phyloP scores from a whole-genome alignment of 2,113 vertebrate genomes.

The Dipodomys merriami region DNA sequence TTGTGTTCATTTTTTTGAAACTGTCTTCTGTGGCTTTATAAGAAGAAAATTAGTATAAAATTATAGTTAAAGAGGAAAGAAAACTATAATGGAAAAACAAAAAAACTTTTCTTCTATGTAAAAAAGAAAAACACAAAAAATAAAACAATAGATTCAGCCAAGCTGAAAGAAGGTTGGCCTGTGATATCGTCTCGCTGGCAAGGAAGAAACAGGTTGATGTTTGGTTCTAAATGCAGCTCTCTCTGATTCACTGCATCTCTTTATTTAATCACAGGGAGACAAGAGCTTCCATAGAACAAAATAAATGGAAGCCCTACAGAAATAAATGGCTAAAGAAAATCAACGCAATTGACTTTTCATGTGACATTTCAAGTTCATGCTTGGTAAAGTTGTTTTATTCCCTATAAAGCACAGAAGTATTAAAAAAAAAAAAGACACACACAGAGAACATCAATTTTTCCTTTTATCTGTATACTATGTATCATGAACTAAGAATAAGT shows the following conservation, averaged over 20 bases:
- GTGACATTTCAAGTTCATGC: background rate
- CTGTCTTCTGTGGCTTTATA: background rate
- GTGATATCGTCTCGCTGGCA: background rate
- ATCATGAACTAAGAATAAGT: constrained; percentile 5
- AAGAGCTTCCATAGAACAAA: background rate
- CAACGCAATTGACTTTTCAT: background rate
- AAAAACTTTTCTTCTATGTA: background rate
- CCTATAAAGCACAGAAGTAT: background rate
- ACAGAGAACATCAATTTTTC: background rate
- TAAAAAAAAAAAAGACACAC: background rate
- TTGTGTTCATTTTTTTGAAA: constrained; percentile 28
- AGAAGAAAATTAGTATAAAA: too few species aligned
- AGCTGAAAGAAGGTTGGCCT: constrained; percentile 18
- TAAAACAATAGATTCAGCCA: background rate
- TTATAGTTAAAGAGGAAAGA: too few species aligned
- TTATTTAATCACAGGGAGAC: background rate
- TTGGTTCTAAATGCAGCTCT: background rate
- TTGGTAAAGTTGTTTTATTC: background rate
- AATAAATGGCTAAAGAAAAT: constrained; percentile 52
- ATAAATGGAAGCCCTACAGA: background rate
- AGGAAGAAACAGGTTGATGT: background rate
- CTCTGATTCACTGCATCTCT: background rate
- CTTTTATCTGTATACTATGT: background rate
- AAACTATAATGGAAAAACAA: background rate
- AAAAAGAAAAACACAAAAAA: constrained; percentile 19